A percentile compares a stretch with the other conserved stretches of the same genome.
Conservation (phyloP, 1,140 invertebrate species). For the Harpegnathos saltator region DNA sequence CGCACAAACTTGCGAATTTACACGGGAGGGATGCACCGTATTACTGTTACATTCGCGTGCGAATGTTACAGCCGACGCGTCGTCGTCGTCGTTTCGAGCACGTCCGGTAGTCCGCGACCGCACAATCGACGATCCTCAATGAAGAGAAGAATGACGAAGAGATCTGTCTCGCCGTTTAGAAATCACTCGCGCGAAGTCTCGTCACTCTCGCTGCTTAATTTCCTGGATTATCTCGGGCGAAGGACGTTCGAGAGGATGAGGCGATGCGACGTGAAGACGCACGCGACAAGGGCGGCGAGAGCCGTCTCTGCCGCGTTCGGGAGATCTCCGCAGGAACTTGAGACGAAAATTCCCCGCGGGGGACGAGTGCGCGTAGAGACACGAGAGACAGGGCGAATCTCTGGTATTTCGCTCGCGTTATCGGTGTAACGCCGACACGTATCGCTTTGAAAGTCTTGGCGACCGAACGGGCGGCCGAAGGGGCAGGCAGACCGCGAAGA, state of each 20-base stretch:
- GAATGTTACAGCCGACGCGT: too few species aligned
- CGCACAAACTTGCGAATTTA: too few species aligned
- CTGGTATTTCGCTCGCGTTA: slow-evolving; percentile 64
- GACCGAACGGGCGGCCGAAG: slow-evolving; percentile 12
- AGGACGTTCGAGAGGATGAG: neutral
- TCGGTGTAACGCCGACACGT: slow-evolving; percentile 52
- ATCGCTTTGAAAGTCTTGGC: slow-evolving; percentile 62
- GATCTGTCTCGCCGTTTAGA: too few species aligned
- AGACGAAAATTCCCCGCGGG: neutral
- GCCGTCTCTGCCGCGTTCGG: too few species aligned
- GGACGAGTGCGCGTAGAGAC: neutral
- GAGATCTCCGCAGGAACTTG: neutral
- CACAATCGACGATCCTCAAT: too few species aligned
- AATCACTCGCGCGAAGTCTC: too few species aligned
- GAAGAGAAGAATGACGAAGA: too few species aligned
- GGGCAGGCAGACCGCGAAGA: neutral
- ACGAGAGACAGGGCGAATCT: neutral
- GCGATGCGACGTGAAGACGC: neutral
- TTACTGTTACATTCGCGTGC: too few species aligned
- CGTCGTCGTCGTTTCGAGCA: too few species aligned
- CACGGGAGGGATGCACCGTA: too few species aligned
- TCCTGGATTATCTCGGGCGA: neutral
- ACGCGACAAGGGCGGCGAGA: too few species aligned
- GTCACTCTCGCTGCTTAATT: neutral
- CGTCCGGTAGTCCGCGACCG: too few species aligned